phyloP scores from a whole-genome alignment of 2,888 invertebrate species.

The Pardosa pseudoannulata region DNA sequence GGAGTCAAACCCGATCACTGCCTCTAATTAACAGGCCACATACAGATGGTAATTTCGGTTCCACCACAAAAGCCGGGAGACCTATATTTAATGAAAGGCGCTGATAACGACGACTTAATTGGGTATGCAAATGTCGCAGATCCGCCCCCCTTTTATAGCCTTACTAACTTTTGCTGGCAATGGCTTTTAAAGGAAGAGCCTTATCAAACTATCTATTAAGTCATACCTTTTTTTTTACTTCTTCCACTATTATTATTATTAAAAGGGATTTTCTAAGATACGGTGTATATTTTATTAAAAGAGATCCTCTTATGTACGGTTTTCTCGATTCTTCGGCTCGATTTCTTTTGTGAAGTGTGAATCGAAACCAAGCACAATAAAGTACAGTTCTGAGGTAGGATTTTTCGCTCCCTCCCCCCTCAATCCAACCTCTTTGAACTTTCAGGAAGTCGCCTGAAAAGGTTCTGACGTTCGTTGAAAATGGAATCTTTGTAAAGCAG shows the following conservation, averaged over 20 bases:
- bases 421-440: too few species aligned
- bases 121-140: constrained; percentile 41
- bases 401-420: too few species aligned
- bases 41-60: constrained; percentile 42
- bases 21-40: constrained; percentile 51
- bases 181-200: not conserved
- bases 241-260: too few species aligned
- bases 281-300: not conserved
- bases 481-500: too few species aligned
- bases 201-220: not conserved
- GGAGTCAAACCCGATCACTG: not conserved
- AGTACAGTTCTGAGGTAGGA: not conserved
- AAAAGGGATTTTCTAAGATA: too few species aligned
- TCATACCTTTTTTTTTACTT: not conserved
- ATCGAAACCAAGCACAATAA: not conserved
- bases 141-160: too few species aligned
- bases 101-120: constrained; percentile 55
- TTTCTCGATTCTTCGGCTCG: not conserved
- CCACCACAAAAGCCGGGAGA: constrained; percentile 13
- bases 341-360: not conserved
- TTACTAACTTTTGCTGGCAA: not conserved
- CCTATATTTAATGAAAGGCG: constrained; percentile 40
- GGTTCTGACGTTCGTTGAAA: too few species aligned
- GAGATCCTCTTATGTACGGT: not conserved
- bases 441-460: too few species aligned